Percentiles rank a stretch among this genome's conserved stretches.
These are phyloP conservation scores for Malaclemys terrapin DNA, from an alignment of 2,113 vertebrate genomes.

Conservation along the genomic window DNA sequence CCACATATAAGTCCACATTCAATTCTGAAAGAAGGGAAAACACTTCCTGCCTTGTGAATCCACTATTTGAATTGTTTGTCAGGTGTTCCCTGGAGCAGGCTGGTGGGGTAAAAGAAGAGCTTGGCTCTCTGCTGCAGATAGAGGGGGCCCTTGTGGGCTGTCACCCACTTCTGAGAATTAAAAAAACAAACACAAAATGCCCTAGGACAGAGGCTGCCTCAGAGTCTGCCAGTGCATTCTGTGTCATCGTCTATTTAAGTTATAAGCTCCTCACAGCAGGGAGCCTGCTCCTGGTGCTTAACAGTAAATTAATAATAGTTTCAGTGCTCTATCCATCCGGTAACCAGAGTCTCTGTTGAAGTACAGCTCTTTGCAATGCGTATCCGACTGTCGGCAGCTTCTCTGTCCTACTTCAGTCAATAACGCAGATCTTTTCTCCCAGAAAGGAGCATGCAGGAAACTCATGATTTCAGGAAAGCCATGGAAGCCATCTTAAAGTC, in stretches of 20 bases:
- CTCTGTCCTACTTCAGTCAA: neutral
- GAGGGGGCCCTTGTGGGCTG: neutral
- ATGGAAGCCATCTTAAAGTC: neutral
- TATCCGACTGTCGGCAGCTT: neutral
- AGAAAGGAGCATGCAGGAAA: neutral
- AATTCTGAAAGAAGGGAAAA: neutral
- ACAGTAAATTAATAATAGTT: neutral
- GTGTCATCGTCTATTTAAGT: neutral
- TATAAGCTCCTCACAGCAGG: neutral
- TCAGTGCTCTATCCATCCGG: neutral
- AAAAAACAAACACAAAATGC: neutral
- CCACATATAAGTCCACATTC: too few relatives aligned
- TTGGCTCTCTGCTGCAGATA: neutral
- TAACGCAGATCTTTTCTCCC: neutral
- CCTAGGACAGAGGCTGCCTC: fast-evolving
- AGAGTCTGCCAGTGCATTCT: neutral
- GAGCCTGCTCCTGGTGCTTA: neutral
- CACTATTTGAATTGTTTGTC: neutral
- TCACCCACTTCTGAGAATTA: fast-evolving
- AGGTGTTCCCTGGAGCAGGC: neutral
- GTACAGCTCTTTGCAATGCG: neutral
- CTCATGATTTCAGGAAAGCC: neutral
- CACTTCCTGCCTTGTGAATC: neutral
- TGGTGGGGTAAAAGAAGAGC: neutral
- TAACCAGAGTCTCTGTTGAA: neutral